Conservation (phyloP, 2,113 vertebrate genomes). For the Tragelaphus buxtoni region DNA sequence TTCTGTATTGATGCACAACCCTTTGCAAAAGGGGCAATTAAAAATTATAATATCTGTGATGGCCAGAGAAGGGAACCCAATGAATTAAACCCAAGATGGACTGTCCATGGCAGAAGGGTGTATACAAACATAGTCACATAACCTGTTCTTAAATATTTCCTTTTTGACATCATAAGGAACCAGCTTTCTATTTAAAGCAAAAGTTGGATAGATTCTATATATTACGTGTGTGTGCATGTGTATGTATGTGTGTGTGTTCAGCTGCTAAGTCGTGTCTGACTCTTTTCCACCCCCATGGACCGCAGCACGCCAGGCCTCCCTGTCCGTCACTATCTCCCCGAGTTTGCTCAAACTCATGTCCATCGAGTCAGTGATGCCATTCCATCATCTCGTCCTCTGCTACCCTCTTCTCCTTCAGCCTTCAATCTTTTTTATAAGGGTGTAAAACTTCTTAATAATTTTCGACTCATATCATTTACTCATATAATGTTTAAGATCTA, state of each 20-base stretch:
- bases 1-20: not conserved
- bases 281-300: not conserved
- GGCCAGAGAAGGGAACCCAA: not conserved
- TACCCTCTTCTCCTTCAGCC: not conserved
- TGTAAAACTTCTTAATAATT: not conserved
- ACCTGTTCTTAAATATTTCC: not conserved
- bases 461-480: accelerated
- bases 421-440: not conserved
- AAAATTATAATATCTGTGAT: not conserved
- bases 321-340: not conserved
- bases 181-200: not conserved
- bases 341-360: not conserved
- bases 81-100: not conserved
- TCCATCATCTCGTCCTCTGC: not conserved
- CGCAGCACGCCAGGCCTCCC: not conserved
- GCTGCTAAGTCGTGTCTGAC: not conserved
- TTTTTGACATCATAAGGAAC: not conserved
- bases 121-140: not conserved
- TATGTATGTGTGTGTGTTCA: not conserved
- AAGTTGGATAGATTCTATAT: accelerated
- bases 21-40: not conserved
- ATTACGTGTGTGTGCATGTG: not conserved
- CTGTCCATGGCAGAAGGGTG: accelerated
- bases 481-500: not conserved
- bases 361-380: not conserved